Evolutionary conservation across 1,140 invertebrate genomes (phyloP).

Genomic region (Drosophila auraria): DNA sequence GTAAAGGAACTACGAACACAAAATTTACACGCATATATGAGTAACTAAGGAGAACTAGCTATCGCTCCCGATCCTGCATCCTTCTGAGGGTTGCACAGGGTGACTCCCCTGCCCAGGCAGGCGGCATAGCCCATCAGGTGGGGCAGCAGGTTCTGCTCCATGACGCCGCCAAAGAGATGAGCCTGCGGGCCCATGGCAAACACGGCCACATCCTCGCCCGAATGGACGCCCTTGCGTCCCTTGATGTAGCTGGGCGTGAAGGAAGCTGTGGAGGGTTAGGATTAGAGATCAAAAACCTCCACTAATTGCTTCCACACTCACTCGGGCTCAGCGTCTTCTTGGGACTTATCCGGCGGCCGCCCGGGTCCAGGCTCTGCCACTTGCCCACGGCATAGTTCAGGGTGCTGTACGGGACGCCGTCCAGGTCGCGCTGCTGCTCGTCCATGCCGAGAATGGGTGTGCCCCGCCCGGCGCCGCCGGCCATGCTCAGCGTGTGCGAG

Average conservation of each 20-base stretch:
- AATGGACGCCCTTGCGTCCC: constrained; percentile 86
- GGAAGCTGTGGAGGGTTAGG: constrained; percentile 52
- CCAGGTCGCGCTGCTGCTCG: constrained; percentile 40
- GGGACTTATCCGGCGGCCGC: constrained; percentile 57
- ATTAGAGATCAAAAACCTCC: neutral
- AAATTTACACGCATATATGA: constrained; percentile 19
- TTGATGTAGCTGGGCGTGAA: constrained; percentile 85
- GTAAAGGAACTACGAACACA: constrained; percentile 1
- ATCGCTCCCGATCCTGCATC: too few species aligned
- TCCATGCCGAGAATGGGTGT: constrained; percentile 88
- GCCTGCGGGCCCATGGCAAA: constrained; percentile 88
- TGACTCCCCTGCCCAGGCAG: constrained; percentile 85
- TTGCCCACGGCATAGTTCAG: constrained; percentile 89
- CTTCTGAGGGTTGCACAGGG: constrained; percentile 29
- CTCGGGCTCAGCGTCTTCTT: constrained; percentile 51
- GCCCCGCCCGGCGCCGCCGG: constrained; percentile 89
- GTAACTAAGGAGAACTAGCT: neutral
- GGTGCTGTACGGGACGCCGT: constrained; percentile 87
- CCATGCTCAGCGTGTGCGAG: constrained; percentile 88
- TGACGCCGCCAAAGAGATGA: constrained; percentile 90
- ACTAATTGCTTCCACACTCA: constrained; percentile 15
- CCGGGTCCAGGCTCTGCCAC: constrained; percentile 85
- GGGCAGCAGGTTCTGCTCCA: constrained; percentile 92
- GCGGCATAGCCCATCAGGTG: constrained; percentile 90
- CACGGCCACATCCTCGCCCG: constrained; percentile 89